Percentiles rank a stretch among this genome's conserved stretches.
These are phyloP conservation scores for Leucophenga montana DNA, from an alignment of 2,888 invertebrate species.

Conservation along the genomic window DNA sequence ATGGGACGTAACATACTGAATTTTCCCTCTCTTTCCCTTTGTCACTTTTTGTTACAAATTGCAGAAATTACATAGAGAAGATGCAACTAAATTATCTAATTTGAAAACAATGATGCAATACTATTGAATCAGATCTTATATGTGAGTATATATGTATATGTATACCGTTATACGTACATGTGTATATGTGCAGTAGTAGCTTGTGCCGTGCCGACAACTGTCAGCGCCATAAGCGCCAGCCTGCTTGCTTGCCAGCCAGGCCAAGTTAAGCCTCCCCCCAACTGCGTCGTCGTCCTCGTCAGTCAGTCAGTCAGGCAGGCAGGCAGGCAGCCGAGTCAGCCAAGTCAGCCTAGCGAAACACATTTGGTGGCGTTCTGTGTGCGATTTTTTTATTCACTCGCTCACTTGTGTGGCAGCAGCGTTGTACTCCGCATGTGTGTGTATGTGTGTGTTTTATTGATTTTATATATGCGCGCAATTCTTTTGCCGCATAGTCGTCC, in stretches of 20 bases:
- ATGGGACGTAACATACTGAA: too few relatives aligned
- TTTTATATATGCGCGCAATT: constrained; percentile 13
- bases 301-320: not conserved
- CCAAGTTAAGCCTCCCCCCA: too few relatives aligned
- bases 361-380: constrained; percentile 22
- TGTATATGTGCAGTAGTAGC: not conserved
- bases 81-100: too few relatives aligned
- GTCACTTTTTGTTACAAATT: too few relatives aligned
- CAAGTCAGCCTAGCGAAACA: constrained; percentile 1
- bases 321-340: not conserved
- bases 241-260: constrained; percentile 1
- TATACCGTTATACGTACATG: constrained; percentile 6
- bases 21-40: too few relatives aligned
- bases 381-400: constrained; percentile 5
- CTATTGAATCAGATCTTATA: not conserved
- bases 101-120: too few relatives aligned
- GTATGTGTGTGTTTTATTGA: constrained; percentile 18
- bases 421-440: not conserved
- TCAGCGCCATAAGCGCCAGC: constrained; percentile 8
- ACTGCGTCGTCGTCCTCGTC: not conserved
- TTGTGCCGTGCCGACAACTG: not conserved
- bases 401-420: not conserved
- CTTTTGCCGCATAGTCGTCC: not conserved
- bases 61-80: too few relatives aligned
- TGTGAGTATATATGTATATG: not conserved